Percentiles rank a stretch among this genome's conserved stretches.
phyloP scores from a whole-genome alignment of 2,888 invertebrate genomes.

The Phyto melanocephala region DNA sequence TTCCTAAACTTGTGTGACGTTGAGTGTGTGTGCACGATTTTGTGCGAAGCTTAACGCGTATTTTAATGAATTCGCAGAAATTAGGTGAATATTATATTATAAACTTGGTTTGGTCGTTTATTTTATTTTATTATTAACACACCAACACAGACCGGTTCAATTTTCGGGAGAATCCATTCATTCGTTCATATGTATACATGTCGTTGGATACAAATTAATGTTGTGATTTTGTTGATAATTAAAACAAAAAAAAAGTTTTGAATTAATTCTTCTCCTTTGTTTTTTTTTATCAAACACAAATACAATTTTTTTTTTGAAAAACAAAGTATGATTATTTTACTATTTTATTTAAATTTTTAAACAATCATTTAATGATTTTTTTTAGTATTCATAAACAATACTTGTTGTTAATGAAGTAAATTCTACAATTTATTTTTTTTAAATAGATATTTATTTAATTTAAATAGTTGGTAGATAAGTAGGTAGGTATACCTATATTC shows the following conservation, averaged over 20 bases:
- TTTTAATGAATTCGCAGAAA: constrained; percentile 70
- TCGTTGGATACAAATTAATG: constrained; percentile 48
- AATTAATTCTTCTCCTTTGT: background rate
- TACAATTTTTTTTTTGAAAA: background rate
- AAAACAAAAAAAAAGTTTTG: constrained; percentile 4
- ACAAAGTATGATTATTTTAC: background rate
- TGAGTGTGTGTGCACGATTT: constrained; percentile 11
- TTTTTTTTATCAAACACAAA: background rate
- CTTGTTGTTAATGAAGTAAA: background rate
- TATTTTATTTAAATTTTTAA: background rate
- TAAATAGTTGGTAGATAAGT: background rate
- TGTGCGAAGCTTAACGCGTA: constrained; percentile 57
- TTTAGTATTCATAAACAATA: background rate
- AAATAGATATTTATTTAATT: too few species aligned
- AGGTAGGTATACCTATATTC: too few species aligned
- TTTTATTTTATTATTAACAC: constrained; percentile 23
- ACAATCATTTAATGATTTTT: background rate
- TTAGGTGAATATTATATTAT: constrained; percentile 45
- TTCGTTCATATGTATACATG: constrained; percentile 5
- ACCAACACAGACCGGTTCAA: constrained; percentile 53
- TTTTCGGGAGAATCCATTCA: constrained; percentile 53
- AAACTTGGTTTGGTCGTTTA: constrained; percentile 18
- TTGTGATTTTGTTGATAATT: constrained; percentile 32
- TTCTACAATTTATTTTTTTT: too few species aligned
- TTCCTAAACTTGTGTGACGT: background rate